Evolutionary conservation across 2,113 vertebrate genomes (phyloP), one percentile per base, ranked within the genome.

Genomic region (Hipposideros armiger): DNA sequence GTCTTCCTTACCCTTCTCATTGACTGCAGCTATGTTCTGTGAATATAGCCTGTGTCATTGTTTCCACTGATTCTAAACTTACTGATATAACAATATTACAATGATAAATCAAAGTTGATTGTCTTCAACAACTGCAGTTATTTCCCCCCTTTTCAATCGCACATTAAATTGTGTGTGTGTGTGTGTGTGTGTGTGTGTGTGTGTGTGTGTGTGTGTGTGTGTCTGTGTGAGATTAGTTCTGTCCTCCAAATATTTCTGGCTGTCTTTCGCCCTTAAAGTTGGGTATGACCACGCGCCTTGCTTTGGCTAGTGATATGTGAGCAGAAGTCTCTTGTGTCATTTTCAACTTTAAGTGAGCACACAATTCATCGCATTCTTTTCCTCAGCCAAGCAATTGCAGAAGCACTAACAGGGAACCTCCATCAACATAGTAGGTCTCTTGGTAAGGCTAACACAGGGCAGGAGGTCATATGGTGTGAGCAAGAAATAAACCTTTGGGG

Each of bases 11-110:
- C 50, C 72, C 76, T 92, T 87, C 60, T 74, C 24, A 17, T 5
- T 30, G 24, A 78, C 40, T 64, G 11, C 42, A 70, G 14, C 13
- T 30, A 40, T 88, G 47, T 40, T 58, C 45, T 62, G 16, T 36
- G 50, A 90, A 88, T n/a, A 52, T 15, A 52, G 47, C 4, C 47
- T 45, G 30, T 22, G 28, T 28, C 62, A 9, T 36, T 58, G 52
- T 90, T 91, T 92, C 60, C 69, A 64, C 11, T 22, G 45, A 56
- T n/a, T 90, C 50, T 64, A 64, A 92, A 92, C 26, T 52, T 93
- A 92, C 2, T 24, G 36, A 19, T 4, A 7, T 42, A 76, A 56
- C n/a, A 60, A 36, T 50, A 56, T 56, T 78, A 88, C 56, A 86
- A 30, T 58, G 47, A 89, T 52, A 90, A 74, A 78, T 90, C 52